Evolutionary conservation across 2,797 vertebrate species (phyloP), one percentile per base, ranked within the genome.

Genomic region (Uromys caudimaculatus): DNA sequence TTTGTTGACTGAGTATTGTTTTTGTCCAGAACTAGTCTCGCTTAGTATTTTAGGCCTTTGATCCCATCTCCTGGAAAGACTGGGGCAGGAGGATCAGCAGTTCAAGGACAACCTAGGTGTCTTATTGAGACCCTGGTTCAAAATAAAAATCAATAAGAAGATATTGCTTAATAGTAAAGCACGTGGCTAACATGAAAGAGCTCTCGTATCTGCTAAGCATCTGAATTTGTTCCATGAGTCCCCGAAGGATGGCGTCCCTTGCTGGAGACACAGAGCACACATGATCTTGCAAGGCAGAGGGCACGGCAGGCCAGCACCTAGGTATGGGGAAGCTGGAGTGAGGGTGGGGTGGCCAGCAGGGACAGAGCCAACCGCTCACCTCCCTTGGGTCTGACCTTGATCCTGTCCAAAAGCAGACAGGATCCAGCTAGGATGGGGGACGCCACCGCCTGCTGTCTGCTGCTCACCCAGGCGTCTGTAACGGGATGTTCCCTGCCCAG

Each of bases 401-500:
- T 84, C 78, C 84, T 83, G 67, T 38, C 4, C 78, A 38, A 62
- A 56, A 77, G 73, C 0, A 3, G 62, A 21, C 2, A 2, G 79
- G 60, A 35, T 52, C 38, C 1, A 3, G 10, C 69, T 10, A 54
- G 89, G 69, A 60, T 4, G 78, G 60, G 64, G 24, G 54, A 8
- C 0, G 44, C 73, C 24, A 50, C 19, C 1, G 1, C 44, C 79
- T 27, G 0, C 27, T 7, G 50, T 94, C 96, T 95, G 89, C 73
- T 50, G 0, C 56, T 89, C 21, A 83, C 91, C 77, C 95, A 84
- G 75, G 76, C 9, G 0, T 38, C 84, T 44, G 86, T 87, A 89
- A 90, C 19, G 32, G 78, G 89, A 76, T 13, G 89, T 69, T 64
- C 89, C 78, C 87, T 76, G 95, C 91, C 81, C 50, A 10, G 76